These are phyloP conservation scores for Oryzias javanicus DNA, from an alignment of 2,113 vertebrate species.

Conservation along the genomic window DNA sequence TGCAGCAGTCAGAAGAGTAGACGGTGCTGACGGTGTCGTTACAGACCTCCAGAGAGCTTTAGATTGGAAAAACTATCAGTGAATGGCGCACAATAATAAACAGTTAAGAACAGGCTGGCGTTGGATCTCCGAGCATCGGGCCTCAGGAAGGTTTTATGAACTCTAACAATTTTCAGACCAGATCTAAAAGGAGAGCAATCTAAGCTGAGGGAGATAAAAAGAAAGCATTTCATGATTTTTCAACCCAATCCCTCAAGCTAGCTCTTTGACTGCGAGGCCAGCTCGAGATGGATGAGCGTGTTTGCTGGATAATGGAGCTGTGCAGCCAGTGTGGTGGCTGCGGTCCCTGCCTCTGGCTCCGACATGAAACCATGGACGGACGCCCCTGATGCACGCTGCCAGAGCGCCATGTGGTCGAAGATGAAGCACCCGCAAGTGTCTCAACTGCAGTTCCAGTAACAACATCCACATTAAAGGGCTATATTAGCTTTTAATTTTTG, in stretches of 20 bases:
- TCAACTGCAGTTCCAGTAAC: slow-evolving; percentile 40
- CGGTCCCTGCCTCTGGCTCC: slow-evolving; percentile 45
- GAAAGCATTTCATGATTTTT: slow-evolving; percentile 23
- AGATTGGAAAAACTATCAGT: slow-evolving; percentile 17
- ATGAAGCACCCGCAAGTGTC: slow-evolving; percentile 40
- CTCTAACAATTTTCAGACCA: slow-evolving; percentile 55
- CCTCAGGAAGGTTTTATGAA: slow-evolving; percentile 60
- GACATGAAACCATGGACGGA: slow-evolving; percentile 59
- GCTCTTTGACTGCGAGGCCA: slow-evolving; percentile 39
- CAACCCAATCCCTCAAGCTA: slow-evolving; percentile 19
- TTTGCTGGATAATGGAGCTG: slow-evolving; percentile 52
- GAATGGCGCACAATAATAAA: slow-evolving; percentile 35
- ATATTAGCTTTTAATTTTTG: slow-evolving; percentile 50
- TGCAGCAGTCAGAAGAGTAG: slow-evolving; percentile 25
- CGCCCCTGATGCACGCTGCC: slow-evolving; percentile 33
- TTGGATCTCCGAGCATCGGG: slow-evolving; percentile 47
- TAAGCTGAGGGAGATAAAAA: slow-evolving; percentile 16
- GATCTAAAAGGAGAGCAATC: slow-evolving; percentile 46
- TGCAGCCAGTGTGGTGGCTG: slow-evolving; percentile 36
- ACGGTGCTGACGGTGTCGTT: slow-evolving; percentile 39
- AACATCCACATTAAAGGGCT: slow-evolving; percentile 45
- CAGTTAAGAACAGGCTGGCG: slow-evolving; percentile 52
- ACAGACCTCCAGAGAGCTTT: slow-evolving; percentile 27
- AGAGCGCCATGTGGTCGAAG: slow-evolving; percentile 44
- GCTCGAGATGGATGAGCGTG: slow-evolving; percentile 35